These are phyloP conservation scores for Uloborus plumipes DNA, from an alignment of 2,888 invertebrate species.

Conservation along the genomic window DNA sequence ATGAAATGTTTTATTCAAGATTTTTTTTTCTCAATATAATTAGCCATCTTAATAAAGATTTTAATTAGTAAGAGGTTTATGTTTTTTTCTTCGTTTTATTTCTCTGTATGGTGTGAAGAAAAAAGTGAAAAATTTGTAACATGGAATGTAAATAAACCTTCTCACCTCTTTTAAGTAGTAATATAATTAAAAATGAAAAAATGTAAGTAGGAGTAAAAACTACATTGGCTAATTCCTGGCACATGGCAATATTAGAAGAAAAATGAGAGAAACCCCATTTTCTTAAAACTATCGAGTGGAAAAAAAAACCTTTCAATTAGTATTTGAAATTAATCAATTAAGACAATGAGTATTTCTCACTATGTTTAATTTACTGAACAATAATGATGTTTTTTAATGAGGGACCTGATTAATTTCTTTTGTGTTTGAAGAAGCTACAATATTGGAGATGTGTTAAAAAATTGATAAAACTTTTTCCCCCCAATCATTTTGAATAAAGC, in stretches of 20 bases:
- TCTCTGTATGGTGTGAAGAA: constrained; percentile 10
- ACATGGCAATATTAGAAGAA: constrained; percentile 32
- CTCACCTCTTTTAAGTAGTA: constrained; percentile 38
- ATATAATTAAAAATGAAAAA: constrained; percentile 49
- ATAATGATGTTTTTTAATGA: constrained; percentile 20
- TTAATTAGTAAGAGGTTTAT: constrained; percentile 42
- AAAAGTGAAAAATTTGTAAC: constrained; percentile 53
- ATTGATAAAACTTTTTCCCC: too few relatives aligned
- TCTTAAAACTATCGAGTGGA: constrained; percentile 19
- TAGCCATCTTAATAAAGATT: constrained; percentile 63
- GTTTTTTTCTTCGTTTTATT: constrained; percentile 26
- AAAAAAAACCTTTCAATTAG: constrained; percentile 56
- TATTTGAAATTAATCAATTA: constrained; percentile 63
- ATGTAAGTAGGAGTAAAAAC: constrained; percentile 33
- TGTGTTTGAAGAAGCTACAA: too few relatives aligned
- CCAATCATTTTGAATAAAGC: too few relatives aligned
- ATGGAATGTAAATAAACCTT: constrained; percentile 54
- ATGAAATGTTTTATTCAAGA: constrained; percentile 58
- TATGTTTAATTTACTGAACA: constrained; percentile 47
- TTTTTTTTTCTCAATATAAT: constrained; percentile 43
- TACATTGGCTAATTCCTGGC: constrained; percentile 38
- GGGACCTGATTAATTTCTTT: too few relatives aligned
- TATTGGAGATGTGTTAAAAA: too few relatives aligned
- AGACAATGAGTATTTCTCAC: constrained; percentile 51
- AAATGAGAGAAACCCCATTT: constrained; percentile 33